Percentiles rank a stretch among this genome's conserved stretches.
Conservation (phyloP, 2,888 invertebrate genomes). For the Ellobium chinense region DNA sequence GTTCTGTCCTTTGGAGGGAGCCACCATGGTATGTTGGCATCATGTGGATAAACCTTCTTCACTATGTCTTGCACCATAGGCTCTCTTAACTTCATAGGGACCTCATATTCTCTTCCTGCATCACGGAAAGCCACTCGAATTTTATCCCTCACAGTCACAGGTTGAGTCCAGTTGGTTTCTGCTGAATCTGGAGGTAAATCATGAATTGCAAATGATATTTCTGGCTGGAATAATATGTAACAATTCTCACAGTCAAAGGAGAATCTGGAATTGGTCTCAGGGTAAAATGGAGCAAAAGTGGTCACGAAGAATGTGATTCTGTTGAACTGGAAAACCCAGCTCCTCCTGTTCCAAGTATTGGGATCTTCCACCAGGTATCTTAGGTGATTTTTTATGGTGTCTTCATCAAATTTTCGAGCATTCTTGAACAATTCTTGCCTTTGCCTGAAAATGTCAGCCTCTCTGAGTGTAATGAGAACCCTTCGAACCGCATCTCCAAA, state of each 20-base stretch:
- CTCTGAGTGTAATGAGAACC: conserved; percentile 58
- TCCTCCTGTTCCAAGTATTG: conserved; percentile 49
- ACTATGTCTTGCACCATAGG: conserved; percentile 72
- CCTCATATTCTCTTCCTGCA: conserved; percentile 65
- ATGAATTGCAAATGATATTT: conserved; percentile 72
- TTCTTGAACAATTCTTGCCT: conserved; percentile 2
- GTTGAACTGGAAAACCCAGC: conserved; percentile 70
- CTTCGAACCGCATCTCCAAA: conserved; percentile 64
- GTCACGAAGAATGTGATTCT: conserved; percentile 71
- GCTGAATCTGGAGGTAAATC: conserved; percentile 69
- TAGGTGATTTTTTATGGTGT: neutral
- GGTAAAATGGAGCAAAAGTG: conserved; percentile 74
- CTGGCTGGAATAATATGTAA: conserved; percentile 73
- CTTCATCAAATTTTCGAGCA: neutral
- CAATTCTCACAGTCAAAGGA: conserved; percentile 61
- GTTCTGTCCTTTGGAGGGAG: neutral
- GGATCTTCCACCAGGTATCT: conserved; percentile 11
- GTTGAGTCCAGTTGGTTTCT: conserved; percentile 69
- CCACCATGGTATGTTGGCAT: conserved; percentile 66
- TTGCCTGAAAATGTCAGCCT: conserved; percentile 16
- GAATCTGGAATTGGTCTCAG: conserved; percentile 64
- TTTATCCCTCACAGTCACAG: conserved; percentile 68
- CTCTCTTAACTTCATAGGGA: conserved; percentile 58
- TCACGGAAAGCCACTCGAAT: conserved; percentile 69
- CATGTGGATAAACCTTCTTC: conserved; percentile 55